Conservation (phyloP, 1,140 invertebrate species). For the Anthonomus grandis region DNA sequence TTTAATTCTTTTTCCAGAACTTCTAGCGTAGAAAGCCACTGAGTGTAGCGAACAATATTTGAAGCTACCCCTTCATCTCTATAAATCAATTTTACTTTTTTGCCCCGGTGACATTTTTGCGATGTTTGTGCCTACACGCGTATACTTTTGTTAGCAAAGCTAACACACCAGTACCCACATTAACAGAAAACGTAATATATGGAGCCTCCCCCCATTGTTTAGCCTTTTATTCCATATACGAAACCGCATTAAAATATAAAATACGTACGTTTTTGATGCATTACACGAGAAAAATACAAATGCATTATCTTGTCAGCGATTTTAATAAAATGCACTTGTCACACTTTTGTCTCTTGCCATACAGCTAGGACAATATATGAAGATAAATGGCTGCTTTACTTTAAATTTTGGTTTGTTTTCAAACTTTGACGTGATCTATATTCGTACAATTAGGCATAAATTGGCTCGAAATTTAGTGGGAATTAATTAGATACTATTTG, state of each 20-base stretch:
- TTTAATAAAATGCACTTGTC: conserved; percentile 25
- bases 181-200: conserved; percentile 34
- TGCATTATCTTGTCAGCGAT: conserved; percentile 28
- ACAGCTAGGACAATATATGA: not conserved
- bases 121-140: conserved; percentile 33
- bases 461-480: conserved; percentile 3
- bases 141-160: conserved; percentile 18
- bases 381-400: conserved; percentile 16
- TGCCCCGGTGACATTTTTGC: conserved; percentile 30
- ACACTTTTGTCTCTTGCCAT: conserved; percentile 15
- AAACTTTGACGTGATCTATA: conserved; percentile 16
- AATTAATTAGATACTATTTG: conserved; percentile 7
- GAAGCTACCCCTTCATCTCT: no score
- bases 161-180: conserved; percentile 23
- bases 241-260: conserved; percentile 31
- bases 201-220: conserved; percentile 31
- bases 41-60: no score
- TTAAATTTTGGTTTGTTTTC: conserved; percentile 20
- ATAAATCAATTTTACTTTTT: conserved; percentile 38
- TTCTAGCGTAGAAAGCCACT: no score
- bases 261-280: conserved; percentile 26
- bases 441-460: conserved; percentile 8
- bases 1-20: no score
- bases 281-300: conserved; percentile 25
- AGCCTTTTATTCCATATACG: conserved; percentile 29